A percentile compares a stretch with the other conserved stretches of the same genome.
Conservation (phyloP, 2,888 invertebrate species). For the Tuta absoluta region DNA sequence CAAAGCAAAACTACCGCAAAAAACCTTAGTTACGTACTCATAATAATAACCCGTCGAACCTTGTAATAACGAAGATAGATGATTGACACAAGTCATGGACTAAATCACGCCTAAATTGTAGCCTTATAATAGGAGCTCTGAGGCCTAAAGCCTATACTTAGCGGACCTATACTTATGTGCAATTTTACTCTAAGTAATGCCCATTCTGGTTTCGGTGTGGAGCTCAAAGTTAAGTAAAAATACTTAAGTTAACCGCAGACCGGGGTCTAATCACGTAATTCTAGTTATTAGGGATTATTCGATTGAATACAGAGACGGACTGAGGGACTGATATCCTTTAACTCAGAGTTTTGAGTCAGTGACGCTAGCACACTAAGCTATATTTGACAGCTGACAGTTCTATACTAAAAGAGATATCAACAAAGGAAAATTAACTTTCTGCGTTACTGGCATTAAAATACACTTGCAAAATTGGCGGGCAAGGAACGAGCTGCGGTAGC, state of each 20-base stretch:
- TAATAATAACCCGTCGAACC: constrained; percentile 8
- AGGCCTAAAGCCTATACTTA: constrained; percentile 47
- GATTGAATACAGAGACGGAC: constrained; percentile 59
- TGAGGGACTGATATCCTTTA: constrained; percentile 31
- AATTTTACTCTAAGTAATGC: constrained; percentile 55
- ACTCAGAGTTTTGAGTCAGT: not conserved
- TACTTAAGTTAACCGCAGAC: constrained; percentile 50
- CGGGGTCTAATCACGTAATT: constrained; percentile 64
- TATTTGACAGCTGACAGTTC: not conserved
- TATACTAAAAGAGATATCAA: too few relatives aligned
- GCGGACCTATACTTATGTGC: constrained; percentile 56
- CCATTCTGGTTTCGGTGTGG: constrained; percentile 53
- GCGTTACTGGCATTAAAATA: too few relatives aligned
- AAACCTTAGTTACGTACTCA: constrained; percentile 4
- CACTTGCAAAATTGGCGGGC: too few relatives aligned
- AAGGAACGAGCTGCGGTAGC: too few relatives aligned
- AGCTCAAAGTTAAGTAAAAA: constrained; percentile 58
- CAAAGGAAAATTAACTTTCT: too few relatives aligned
- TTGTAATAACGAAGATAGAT: constrained; percentile 20
- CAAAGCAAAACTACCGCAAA: not conserved
- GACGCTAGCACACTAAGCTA: too few relatives aligned
- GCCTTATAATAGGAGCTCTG: constrained; percentile 35
- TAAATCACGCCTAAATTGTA: constrained; percentile 40
- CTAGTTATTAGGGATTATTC: constrained; percentile 60
- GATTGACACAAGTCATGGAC: constrained; percentile 38